phyloP scores from a whole-genome alignment of 2,888 invertebrate species.

The Pristionchus fissidentatus region DNA sequence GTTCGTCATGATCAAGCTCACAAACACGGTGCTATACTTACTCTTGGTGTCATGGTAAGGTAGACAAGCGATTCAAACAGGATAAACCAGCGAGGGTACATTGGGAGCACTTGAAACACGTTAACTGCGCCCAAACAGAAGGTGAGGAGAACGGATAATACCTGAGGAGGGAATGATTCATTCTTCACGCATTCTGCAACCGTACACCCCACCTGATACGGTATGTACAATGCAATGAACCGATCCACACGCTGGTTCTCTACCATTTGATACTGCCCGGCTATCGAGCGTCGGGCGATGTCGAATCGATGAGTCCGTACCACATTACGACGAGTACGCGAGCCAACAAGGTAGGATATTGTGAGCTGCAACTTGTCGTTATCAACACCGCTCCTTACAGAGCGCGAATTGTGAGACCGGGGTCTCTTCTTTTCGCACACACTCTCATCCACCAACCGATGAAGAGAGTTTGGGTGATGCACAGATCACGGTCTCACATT shows the following conservation, averaged over 20 bases:
- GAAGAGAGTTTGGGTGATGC: no score
- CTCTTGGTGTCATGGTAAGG: constrained; percentile 11
- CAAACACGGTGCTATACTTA: no score
- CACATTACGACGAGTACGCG: not conserved
- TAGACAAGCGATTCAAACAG: constrained; percentile 8
- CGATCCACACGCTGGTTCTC: constrained; percentile 13
- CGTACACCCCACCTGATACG: not conserved
- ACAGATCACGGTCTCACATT: no score
- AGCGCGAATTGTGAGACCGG: no score
- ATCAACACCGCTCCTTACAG: no score
- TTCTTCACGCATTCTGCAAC: no score
- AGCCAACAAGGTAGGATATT: not conserved
- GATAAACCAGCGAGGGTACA: constrained; percentile 2
- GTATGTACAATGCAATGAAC: constrained; percentile 21
- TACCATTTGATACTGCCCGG: constrained; percentile 5
- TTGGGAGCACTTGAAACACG: constrained; percentile 10
- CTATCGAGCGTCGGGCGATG: not conserved
- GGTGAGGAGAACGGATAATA: not conserved
- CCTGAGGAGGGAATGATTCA: no score
- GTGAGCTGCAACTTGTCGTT: constrained; percentile 3
- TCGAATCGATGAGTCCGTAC: not conserved
- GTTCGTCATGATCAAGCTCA: no score
- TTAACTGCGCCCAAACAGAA: not conserved
- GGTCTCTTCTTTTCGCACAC: no score
- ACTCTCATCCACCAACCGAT: no score